Evolutionary conservation across 2,797 vertebrate genomes (phyloP).

Genomic region (Atherinosoma microstoma): DNA sequence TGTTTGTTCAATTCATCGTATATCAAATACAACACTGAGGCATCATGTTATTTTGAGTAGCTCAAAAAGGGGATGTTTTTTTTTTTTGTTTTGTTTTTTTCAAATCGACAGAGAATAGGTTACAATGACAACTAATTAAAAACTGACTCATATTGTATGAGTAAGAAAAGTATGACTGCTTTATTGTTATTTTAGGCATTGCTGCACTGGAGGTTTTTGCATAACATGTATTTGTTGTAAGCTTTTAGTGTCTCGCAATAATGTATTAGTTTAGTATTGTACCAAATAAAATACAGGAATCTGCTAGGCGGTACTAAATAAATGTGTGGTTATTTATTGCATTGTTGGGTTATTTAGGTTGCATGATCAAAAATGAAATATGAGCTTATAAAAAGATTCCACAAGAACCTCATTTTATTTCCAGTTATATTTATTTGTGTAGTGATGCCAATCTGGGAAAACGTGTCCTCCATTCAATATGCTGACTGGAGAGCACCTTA

Average conservation of each 20-base stretch:
- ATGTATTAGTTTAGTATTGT: conserved; percentile 2
- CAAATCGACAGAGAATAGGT: conserved; percentile 6
- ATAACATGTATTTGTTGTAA: not conserved
- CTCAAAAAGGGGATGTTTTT: not conserved
- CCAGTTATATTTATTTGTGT: conserved; percentile 33
- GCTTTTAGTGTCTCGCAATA: not conserved
- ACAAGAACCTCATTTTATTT: conserved; percentile 41
- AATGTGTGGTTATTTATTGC: conserved; percentile 16
- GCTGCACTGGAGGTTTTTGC: not conserved
- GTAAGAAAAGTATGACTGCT: not conserved
- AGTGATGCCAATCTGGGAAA: conserved; percentile 42
- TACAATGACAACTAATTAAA: conserved; percentile 21
- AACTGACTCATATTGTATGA: conserved; percentile 3
- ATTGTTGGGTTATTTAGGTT: conserved; percentile 25
- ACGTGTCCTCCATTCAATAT: conserved; percentile 40
- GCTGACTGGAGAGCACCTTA: conserved; percentile 34
- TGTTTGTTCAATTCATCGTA: conserved; percentile 22
- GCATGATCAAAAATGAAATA: conserved; percentile 30
- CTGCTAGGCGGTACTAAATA: not conserved
- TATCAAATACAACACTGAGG: conserved; percentile 28
- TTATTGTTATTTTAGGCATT: not conserved
- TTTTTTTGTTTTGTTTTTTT: not conserved
- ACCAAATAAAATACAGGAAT: conserved; percentile 11
- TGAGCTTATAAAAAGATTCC: conserved; percentile 47
- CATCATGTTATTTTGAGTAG: not conserved